A percentile compares a stretch with the other conserved stretches of the same genome.
phyloP scores from a whole-genome alignment of 2,888 invertebrate species.

The Lobophora halterata region DNA sequence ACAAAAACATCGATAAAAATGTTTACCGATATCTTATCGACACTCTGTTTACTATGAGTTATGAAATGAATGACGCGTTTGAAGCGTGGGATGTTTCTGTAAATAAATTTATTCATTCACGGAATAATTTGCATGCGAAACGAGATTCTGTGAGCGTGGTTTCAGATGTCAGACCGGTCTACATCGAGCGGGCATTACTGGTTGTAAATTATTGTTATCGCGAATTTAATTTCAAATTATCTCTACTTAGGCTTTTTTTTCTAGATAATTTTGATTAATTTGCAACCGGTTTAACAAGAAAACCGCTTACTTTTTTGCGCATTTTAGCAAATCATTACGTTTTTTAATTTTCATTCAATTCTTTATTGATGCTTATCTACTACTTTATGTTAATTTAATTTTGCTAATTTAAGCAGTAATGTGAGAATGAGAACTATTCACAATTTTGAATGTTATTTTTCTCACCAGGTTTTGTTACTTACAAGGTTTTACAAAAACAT shows the following conservation, averaged over 20 bases:
- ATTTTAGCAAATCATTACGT: neutral
- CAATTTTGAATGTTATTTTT: too few relatives aligned
- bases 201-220: neutral
- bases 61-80: conserved; percentile 11
- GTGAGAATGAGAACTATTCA: too few relatives aligned
- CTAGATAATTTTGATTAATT: conserved; percentile 4
- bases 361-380: conserved; percentile 3
- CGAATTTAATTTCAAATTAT: conserved; percentile 3
- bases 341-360: conserved; percentile 1
- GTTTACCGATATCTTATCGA: conserved; percentile 12
- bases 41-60: conserved; percentile 10
- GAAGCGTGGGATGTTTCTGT: conserved; percentile 14
- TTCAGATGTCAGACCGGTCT: conserved; percentile 6
- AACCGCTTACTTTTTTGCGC: conserved; percentile 9
- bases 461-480: too few relatives aligned
- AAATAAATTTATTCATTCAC: conserved; percentile 21
- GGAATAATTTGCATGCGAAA: conserved; percentile 23
- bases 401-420: too few relatives aligned
- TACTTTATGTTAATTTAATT: too few relatives aligned
- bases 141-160: conserved; percentile 1
- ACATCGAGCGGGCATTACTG: conserved; percentile 1
- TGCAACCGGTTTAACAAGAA: conserved; percentile 17
- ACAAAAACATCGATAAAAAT: conserved; percentile 24
- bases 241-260: neutral
- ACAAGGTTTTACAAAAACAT: too few relatives aligned